Conservation (phyloP, 2,888 invertebrate genomes). For the Cistogaster globosa region DNA sequence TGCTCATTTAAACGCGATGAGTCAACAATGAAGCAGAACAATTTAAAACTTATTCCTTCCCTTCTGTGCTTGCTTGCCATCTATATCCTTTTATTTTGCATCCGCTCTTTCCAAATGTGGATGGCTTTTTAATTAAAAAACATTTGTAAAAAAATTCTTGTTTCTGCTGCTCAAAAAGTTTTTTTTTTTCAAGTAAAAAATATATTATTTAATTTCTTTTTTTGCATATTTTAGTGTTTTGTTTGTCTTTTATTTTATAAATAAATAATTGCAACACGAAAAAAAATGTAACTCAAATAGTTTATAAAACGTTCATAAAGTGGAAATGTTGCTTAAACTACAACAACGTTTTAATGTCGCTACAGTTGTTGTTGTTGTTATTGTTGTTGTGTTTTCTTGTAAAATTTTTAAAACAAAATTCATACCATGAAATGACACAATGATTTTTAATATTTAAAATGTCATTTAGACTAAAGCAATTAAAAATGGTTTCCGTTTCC, state of each 20-base stretch:
- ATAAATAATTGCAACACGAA: conserved; percentile 21
- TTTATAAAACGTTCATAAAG: conserved; percentile 45
- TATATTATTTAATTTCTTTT: conserved; percentile 37
- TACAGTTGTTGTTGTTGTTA: neutral
- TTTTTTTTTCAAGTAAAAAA: conserved; percentile 28
- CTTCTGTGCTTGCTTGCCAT: neutral
- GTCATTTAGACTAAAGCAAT: conserved; percentile 23
- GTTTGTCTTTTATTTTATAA: neutral
- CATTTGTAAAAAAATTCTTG: conserved; percentile 11
- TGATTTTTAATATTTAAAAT: conserved; percentile 49
- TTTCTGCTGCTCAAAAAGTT: conserved; percentile 1
- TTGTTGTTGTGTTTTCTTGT: neutral
- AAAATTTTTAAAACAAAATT: neutral
- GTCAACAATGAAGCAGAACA: neutral
- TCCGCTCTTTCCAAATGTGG: neutral
- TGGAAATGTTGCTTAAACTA: conserved; percentile 26
- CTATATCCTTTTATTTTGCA: too few species aligned
- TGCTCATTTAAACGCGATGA: neutral
- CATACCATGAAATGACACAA: conserved; percentile 3
- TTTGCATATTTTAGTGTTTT: conserved; percentile 5
- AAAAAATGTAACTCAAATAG: conserved; percentile 40
- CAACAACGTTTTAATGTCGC: neutral
- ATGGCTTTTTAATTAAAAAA: conserved; percentile 58
- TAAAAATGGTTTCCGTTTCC: conserved; percentile 12
- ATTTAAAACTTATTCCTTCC: neutral